Percentiles rank a stretch among this genome's conserved stretches.
These are phyloP conservation scores for Xylota segnis DNA, from an alignment of 2,888 invertebrate genomes.

Conservation along the genomic window DNA sequence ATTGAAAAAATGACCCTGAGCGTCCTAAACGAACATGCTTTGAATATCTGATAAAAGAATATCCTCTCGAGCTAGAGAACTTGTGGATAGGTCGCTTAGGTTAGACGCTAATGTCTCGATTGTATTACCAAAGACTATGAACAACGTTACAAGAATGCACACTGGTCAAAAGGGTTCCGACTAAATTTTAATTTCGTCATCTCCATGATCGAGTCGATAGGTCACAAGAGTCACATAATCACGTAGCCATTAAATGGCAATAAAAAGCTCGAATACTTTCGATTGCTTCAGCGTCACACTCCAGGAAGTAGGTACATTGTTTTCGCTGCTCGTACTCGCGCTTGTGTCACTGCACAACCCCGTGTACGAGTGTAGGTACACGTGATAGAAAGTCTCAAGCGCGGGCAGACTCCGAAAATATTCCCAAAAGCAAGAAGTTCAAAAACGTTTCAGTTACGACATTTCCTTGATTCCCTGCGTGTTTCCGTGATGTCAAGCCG, in stretches of 20 bases:
- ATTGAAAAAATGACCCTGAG: no score
- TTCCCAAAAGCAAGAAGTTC: slow-evolving; percentile 57
- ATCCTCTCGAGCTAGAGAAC: no score
- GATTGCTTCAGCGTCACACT: slow-evolving; percentile 10
- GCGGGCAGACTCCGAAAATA: neutral
- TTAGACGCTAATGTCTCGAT: no score
- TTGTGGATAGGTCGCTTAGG: no score
- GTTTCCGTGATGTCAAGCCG: slow-evolving; percentile 74
- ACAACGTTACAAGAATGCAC: no score
- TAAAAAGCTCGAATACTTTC: slow-evolving; percentile 1
- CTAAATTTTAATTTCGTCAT: neutral
- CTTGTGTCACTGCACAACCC: slow-evolving; percentile 6
- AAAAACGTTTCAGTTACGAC: slow-evolving; percentile 71
- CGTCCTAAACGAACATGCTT: no score
- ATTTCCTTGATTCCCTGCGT: slow-evolving; percentile 74
- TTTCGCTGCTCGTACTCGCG: neutral
- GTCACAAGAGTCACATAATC: neutral
- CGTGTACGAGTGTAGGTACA: slow-evolving; percentile 4
- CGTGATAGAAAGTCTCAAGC: slow-evolving; percentile 67
- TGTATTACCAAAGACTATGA: no score
- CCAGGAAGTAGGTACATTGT: slow-evolving; percentile 2
- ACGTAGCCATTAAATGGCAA: slow-evolving; percentile 1
- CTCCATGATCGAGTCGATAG: neutral
- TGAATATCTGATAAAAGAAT: no score
- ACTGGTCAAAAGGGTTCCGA: neutral